These are phyloP conservation scores for Suricata suricatta DNA, from an alignment of 2,113 vertebrate genomes.

Conservation along the genomic window DNA sequence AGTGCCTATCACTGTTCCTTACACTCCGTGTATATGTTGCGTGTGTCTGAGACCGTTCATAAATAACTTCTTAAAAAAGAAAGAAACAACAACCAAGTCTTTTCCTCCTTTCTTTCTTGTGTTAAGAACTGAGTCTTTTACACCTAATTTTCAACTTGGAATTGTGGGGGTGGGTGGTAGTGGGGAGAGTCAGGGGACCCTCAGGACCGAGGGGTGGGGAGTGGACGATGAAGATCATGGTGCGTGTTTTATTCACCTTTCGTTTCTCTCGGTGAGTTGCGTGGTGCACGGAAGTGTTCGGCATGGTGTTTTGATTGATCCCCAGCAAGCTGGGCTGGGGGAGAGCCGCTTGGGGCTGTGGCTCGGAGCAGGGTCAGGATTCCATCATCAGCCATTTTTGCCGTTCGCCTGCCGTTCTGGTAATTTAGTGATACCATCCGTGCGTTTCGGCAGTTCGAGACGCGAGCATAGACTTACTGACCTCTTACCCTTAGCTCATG, in stretches of 20 bases:
- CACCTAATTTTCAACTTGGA: not conserved
- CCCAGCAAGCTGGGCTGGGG: not conserved
- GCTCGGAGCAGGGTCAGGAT: not conserved
- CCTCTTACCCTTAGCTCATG: not conserved
- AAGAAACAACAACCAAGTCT: not conserved
- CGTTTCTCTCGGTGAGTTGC: not conserved
- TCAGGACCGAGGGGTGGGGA: not conserved
- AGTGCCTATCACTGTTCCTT: not conserved
- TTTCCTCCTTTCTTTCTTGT: too few relatives aligned
- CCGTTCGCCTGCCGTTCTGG: not conserved
- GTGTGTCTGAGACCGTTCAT: not conserved
- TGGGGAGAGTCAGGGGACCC: not conserved
- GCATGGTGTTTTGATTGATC: not conserved
- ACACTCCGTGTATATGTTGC: too few relatives aligned
- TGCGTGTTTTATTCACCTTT: not conserved
- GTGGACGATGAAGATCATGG: not conserved
- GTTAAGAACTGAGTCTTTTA: not conserved
- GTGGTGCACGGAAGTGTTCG: not conserved
- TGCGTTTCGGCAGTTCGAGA: not conserved
- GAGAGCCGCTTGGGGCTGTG: not conserved
- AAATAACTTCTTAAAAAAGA: not conserved
- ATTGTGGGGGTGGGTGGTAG: not conserved
- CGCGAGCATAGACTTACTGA: not conserved
- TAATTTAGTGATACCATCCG: accelerated
- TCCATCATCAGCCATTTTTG: not conserved